These are phyloP conservation scores for Corythornis leucogaster DNA, from an alignment of 2,797 vertebrate genomes.

Conservation along the genomic window DNA sequence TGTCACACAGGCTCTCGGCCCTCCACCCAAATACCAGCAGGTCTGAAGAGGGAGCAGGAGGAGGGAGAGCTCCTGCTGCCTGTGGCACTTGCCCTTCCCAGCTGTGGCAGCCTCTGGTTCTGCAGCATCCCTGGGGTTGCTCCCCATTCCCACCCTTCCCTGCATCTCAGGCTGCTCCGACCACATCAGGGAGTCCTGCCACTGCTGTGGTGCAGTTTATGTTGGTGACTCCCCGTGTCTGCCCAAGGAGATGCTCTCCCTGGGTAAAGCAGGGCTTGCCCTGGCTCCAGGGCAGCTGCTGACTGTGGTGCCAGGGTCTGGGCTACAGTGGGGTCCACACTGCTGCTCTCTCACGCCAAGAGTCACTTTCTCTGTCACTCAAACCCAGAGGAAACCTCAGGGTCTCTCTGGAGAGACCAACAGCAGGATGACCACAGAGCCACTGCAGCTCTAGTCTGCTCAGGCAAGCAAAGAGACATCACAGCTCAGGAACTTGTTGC, in stretches of 20 bases:
- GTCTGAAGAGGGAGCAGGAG: not conserved
- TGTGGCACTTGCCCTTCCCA: not conserved
- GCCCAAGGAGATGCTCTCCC: too few species aligned
- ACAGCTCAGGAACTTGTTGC: fast-evolving
- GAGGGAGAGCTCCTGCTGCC: not conserved
- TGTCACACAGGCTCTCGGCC: not conserved
- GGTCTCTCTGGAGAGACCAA: too few species aligned
- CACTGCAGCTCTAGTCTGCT: not conserved
- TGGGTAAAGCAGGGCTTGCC: too few species aligned
- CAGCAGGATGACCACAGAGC: too few species aligned
- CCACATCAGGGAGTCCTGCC: not conserved
- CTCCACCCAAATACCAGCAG: not conserved
- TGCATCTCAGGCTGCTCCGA: not conserved
- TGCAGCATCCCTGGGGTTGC: fast-evolving
- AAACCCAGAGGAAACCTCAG: too few species aligned
- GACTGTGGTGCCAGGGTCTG: too few species aligned
- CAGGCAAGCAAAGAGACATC: not conserved
- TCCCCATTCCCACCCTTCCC: not conserved
- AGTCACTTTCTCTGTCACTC: too few species aligned
- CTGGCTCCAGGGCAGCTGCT: too few species aligned
- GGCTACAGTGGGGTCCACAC: too few species aligned
- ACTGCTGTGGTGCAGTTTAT: not conserved
- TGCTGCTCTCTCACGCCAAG: too few species aligned
- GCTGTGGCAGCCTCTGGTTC: not conserved
- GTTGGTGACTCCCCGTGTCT: too few species aligned